phyloP scores from a whole-genome alignment of 2,113 vertebrate genomes.

The Aleadryas rufinucha region DNA sequence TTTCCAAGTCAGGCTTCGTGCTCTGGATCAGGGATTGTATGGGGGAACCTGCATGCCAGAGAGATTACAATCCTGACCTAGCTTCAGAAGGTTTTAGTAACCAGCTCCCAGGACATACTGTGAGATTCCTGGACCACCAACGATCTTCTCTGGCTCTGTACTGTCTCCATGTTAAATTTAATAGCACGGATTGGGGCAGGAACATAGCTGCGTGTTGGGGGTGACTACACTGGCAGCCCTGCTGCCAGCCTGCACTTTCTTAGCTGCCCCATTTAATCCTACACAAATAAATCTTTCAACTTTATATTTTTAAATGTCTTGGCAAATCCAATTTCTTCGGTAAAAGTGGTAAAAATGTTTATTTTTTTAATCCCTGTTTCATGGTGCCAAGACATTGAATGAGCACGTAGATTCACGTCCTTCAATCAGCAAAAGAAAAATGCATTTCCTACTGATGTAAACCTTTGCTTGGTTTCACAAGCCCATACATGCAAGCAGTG shows the following conservation, averaged over 20 bases:
- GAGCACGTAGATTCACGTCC: neutral
- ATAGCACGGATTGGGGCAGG: neutral
- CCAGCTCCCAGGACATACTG: neutral
- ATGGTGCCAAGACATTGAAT: neutral
- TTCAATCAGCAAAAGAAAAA: conserved; percentile 31
- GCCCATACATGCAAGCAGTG: neutral
- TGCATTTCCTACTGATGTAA: conserved; percentile 34
- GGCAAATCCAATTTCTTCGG: neutral
- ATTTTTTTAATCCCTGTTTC: neutral
- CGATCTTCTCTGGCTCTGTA: neutral
- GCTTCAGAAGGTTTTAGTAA: neutral
- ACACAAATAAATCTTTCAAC: conserved; percentile 15
- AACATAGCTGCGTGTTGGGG: neutral
- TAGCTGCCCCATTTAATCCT: neutral
- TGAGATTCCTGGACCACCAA: neutral
- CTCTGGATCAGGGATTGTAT: neutral
- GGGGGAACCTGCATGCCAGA: neutral
- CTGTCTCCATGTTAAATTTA: neutral
- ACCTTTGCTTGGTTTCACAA: neutral
- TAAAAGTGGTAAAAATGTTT: neutral
- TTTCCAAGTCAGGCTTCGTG: neutral
- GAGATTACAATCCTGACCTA: neutral
- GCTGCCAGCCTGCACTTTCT: neutral
- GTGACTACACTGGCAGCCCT: neutral
- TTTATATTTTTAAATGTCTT: neutral